phyloP scores from a whole-genome alignment of 2,113 vertebrate genomes.

The Sphyrna mokarran region DNA sequence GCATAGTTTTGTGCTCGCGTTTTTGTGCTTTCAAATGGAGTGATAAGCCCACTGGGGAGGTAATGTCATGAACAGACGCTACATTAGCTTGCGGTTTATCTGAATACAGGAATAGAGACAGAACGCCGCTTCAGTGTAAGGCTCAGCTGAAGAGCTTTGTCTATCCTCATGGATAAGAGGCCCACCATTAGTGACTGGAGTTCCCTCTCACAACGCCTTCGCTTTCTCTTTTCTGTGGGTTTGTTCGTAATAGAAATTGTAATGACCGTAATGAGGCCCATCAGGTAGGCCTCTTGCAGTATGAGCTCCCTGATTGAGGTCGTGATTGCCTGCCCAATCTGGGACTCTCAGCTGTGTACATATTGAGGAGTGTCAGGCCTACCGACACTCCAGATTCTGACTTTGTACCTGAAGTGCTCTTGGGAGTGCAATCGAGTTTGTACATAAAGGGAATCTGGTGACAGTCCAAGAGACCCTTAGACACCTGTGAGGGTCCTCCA shows the following conservation, averaged over 20 bases:
- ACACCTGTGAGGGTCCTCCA: not conserved
- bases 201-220: not conserved
- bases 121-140: no score
- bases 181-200: not conserved
- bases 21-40: conserved; percentile 26
- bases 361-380: no score
- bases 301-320: no score
- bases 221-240: not conserved
- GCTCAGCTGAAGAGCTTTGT: not conserved
- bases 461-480: not conserved
- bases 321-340: no score
- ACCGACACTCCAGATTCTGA: no score
- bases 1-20: conserved; percentile 27
- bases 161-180: not conserved
- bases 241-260: not conserved
- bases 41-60: not conserved
- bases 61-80: not conserved
- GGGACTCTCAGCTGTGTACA: no score
- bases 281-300: no score
- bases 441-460: no score
- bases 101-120: not conserved
- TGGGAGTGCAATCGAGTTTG: no score
- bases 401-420: no score
- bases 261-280: no score
- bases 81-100: not conserved